Evolutionary conservation across 2,113 vertebrate species (phyloP).

Genomic region (Phyllostomus discolor): DNA sequence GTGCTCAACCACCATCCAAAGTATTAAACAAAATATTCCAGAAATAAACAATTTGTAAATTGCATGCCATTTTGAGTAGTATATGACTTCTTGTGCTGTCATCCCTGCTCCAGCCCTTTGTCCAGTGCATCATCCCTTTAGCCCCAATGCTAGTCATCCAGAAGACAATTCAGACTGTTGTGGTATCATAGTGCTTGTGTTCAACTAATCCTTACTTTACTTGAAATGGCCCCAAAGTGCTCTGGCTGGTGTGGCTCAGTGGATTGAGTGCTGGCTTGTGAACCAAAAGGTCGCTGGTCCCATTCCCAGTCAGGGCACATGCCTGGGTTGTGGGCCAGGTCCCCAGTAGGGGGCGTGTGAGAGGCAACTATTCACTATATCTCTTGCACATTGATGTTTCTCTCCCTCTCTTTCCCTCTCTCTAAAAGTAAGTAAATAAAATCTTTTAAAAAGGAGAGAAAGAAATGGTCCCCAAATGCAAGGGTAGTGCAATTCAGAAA

Average conservation of each 20-base stretch:
- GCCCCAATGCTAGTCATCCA: neutral
- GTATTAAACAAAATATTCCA: neutral
- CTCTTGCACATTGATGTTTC: too few relatives aligned
- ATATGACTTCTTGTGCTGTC: neutral
- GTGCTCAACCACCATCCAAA: neutral
- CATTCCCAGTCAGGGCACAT: too few relatives aligned
- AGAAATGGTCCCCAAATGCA: neutral
- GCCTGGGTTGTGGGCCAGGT: too few relatives aligned
- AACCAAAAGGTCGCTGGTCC: too few relatives aligned
- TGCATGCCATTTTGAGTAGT: neutral
- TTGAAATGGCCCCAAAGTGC: neutral
- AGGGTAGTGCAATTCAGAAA: neutral
- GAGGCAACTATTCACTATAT: too few relatives aligned
- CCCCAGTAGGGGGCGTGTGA: too few relatives aligned
- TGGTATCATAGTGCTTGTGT: neutral
- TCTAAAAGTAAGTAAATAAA: too few relatives aligned
- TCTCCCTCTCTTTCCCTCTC: too few relatives aligned
- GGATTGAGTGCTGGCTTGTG: too few relatives aligned
- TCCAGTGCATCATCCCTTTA: neutral
- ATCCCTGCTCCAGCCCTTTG: neutral
- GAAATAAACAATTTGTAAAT: neutral
- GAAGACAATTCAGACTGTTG: neutral
- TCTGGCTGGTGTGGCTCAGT: too few relatives aligned
- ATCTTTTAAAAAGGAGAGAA: too few relatives aligned
- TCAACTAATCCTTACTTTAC: neutral